phyloP scores from a whole-genome alignment of 2,888 invertebrate species.

The Cataglyphis cursor region DNA sequence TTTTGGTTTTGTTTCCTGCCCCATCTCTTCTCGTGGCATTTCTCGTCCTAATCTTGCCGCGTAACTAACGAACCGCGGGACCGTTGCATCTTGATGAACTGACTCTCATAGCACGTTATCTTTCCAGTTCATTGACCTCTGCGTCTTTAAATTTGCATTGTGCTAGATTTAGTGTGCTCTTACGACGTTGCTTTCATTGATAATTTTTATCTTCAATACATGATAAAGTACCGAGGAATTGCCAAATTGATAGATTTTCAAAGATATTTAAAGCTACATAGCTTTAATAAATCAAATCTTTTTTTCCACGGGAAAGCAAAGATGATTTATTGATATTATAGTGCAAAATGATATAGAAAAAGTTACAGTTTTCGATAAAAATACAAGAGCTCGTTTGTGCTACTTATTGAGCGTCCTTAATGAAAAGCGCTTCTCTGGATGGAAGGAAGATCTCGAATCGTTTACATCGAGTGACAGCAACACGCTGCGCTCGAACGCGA shows the following conservation, averaged over 20 bases:
- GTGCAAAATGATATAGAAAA: not conserved
- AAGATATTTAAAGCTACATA: not conserved
- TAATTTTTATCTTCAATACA: not conserved
- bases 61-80: constrained; percentile 34
- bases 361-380: not conserved
- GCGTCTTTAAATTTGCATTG: constrained; percentile 75
- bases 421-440: constrained; percentile 16
- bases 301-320: not conserved
- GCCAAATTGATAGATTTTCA: not conserved
- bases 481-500: constrained; percentile 37
- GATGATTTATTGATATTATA: not conserved
- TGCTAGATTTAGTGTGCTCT: constrained; percentile 68
- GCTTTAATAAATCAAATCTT: not conserved
- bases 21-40: constrained; percentile 53
- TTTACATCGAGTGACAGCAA: constrained; percentile 11
- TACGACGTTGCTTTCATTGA: constrained; percentile 55
- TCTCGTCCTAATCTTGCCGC: constrained; percentile 32
- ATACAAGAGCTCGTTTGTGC: not conserved
- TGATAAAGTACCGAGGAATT: not conserved
- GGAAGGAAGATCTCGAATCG: constrained; percentile 34
- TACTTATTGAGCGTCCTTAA: not conserved
- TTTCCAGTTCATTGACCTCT: constrained; percentile 47
- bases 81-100: constrained; percentile 69
- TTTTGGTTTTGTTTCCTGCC: constrained; percentile 52
- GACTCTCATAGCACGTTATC: constrained; percentile 73